Evolutionary conservation across 2,888 invertebrate species (phyloP), one percentile per base, ranked within the genome.

Genomic region (Hirtodrosophila confusa): DNA sequence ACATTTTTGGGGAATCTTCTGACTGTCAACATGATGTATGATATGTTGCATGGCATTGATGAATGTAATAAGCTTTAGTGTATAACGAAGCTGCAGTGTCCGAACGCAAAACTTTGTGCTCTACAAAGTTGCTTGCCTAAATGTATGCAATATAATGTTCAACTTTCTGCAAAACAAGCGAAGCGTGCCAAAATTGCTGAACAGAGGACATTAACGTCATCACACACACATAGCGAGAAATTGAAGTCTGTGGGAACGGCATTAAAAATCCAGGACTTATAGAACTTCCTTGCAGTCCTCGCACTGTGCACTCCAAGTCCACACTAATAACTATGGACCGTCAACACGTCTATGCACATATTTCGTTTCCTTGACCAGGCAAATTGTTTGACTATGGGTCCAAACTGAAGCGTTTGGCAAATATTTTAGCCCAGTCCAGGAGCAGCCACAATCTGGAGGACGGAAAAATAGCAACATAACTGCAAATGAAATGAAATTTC

Each of bases 401-500:
- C 73, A 67, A 84, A 75, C 61, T 80, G 80, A 84, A 82, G 82
- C 68, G 75, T 68, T 82, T 70, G 68, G 86, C 58, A 82, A 82
- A 82, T 86, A 84, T 83, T 84, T 86, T 41, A 44, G 37, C 48
- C 40, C 31, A 51, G 41, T 31, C 10, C 7, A 48, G 36, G 41
- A 50, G 27, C 44, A 51, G 50, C 33, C 36, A 37, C 10, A 55
- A 63, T 45, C 53, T 71, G 71, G 71, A 56, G 65, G 56, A 53
- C 41, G 58, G 41, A 55, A 75, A 80, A 86, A 84, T 84, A 71
- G 71, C 82, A 83, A 75, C 86, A 84, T 84, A 87, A 87, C 83
- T 84, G 83, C 83, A 84, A 84, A 87, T 84, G 83, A 84, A 84
- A 87, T 84, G 83, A 84, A 84, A 82, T 87, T 87, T 82, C 79